Percentiles rank a stretch among this genome's conserved stretches.
Conservation (phyloP, 30 jellyfish, hydroid and myxozoan species). For the Aurelia aurita region DNA sequence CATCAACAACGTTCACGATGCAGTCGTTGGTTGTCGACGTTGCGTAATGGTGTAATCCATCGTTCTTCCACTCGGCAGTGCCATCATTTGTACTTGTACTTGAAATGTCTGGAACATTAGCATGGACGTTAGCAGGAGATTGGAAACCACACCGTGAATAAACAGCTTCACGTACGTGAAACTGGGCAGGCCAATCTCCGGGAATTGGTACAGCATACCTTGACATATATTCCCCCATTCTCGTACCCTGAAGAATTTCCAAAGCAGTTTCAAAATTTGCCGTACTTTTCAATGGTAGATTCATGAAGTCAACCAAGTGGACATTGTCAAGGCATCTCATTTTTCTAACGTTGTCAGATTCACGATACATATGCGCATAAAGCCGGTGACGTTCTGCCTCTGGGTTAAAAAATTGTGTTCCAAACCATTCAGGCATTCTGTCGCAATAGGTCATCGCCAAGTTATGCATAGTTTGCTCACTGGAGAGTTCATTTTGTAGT, state of each 20-base stretch:
- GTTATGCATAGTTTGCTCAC: background rate
- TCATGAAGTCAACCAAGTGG: background rate
- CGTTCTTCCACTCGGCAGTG: no score
- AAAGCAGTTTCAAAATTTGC: background rate
- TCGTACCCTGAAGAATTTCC: background rate
- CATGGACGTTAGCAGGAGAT: no score
- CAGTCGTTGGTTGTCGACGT: no score
- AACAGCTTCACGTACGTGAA: background rate
- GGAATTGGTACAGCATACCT: background rate
- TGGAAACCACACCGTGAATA: background rate
- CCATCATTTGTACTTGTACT: no score
- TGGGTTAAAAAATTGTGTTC: background rate
- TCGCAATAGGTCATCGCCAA: background rate
- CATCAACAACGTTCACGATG: no score
- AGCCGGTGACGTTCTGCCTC: conserved; percentile 11
- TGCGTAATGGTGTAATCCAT: no score
- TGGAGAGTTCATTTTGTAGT: background rate
- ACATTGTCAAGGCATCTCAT: background rate
- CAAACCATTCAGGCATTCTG: conserved; percentile 14
- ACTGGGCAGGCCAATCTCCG: conserved; percentile 3
- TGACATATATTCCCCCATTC: background rate
- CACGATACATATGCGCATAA: background rate
- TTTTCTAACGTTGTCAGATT: background rate
- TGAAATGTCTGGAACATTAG: no score
- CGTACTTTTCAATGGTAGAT: background rate